Percentiles rank a stretch among this genome's conserved stretches.
Evolutionary conservation across 2,797 vertebrate genomes (phyloP).

Genomic region (Rhadinocentrus ornatus): DNA sequence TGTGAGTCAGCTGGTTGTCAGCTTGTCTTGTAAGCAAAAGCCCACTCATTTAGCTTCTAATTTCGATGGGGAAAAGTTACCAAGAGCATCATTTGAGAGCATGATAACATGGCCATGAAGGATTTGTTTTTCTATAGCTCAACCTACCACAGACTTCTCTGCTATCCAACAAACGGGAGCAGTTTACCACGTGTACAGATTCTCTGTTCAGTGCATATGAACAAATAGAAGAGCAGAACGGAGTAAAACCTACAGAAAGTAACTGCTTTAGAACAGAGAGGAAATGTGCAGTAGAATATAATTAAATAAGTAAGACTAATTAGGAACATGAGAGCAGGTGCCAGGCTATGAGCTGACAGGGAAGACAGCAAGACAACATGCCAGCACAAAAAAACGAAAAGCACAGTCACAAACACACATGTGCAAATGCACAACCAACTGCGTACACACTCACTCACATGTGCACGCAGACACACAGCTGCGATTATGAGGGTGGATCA

Average conservation of each 20-base stretch:
- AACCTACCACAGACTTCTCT: neutral
- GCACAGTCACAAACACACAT: constrained; percentile 61
- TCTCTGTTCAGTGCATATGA: constrained; percentile 43
- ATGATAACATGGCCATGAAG: constrained; percentile 1
- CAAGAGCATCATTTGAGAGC: constrained; percentile 20
- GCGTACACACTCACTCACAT: constrained; percentile 30
- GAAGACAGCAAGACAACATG: constrained; percentile 89
- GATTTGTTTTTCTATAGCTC: neutral
- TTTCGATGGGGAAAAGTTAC: constrained; percentile 32
- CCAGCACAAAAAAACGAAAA: constrained; percentile 79
- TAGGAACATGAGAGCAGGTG: constrained; percentile 91
- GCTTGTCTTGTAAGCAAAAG: constrained; percentile 34
- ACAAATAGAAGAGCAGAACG: constrained; percentile 37
- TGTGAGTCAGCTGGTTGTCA: constrained; percentile 77
- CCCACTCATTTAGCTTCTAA: constrained; percentile 26
- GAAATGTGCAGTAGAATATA: constrained; percentile 86
- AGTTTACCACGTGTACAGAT: constrained; percentile 4
- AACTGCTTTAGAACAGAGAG: constrained; percentile 64
- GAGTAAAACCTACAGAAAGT: constrained; percentile 53
- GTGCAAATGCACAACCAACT: constrained; percentile 54
- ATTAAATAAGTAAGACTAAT: constrained; percentile 92
- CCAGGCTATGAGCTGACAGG: constrained; percentile 89
- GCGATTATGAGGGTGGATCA: constrained; percentile 86
- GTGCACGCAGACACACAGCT: constrained; percentile 74
- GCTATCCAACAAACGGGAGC: neutral